Evolutionary conservation across 2,797 vertebrate species (phyloP).

Genomic region (Melopsittacus undulatus): DNA sequence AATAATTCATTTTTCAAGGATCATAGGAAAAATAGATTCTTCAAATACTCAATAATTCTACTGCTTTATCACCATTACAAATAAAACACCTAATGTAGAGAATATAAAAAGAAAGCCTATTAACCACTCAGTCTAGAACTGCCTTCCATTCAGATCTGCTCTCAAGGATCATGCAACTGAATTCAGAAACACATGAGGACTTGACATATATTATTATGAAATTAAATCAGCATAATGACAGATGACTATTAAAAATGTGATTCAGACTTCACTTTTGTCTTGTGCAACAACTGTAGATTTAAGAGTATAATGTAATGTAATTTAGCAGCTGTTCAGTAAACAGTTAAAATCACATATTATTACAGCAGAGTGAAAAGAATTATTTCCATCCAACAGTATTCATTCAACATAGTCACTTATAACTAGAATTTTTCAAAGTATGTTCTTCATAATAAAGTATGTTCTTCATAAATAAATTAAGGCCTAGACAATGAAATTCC

Average conservation of each 20-base stretch:
- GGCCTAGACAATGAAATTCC: not conserved
- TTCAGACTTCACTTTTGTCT: not conserved
- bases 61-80: not conserved
- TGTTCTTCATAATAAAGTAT: not conserved
- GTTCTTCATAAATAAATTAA: not conserved
- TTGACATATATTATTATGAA: not conserved
- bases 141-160: not conserved
- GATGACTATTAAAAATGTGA: not conserved
- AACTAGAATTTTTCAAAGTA: not conserved
- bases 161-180: not conserved
- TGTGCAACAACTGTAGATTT: not conserved
- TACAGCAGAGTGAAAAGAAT: not conserved
- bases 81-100: not conserved
- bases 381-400: not conserved
- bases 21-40: not conserved
- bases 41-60: not conserved
- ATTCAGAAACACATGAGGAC: not conserved
- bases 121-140: not conserved
- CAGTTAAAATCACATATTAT: not conserved
- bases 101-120: not conserved
- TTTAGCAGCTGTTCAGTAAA: not conserved
- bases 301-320: not conserved
- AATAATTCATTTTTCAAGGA: not conserved
- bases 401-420: not conserved
- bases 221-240: not conserved